Conservation (phyloP, 2,113 vertebrate genomes). For the Sorex fumeus region DNA sequence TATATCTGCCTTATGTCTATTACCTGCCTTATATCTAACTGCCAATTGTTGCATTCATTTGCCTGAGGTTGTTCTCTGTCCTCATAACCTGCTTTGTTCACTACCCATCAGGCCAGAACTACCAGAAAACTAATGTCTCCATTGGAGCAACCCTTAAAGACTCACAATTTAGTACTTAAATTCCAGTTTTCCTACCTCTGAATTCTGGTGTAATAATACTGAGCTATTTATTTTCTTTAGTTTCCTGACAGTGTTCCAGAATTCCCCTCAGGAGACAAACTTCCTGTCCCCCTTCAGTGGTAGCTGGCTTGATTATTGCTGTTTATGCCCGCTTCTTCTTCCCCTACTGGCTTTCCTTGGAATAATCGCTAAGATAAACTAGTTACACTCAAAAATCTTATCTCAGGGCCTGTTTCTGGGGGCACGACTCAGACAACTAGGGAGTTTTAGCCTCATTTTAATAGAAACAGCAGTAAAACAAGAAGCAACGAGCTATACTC, state of each 20-base stretch:
- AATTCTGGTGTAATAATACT: background rate
- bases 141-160: slow-evolving; percentile 19
- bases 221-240: background rate
- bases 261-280: background rate
- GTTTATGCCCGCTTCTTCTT: background rate
- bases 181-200: background rate
- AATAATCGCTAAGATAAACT: slow-evolving; percentile 4
- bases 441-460: background rate
- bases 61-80: slow-evolving; percentile 24
- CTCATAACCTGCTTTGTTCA: background rate
- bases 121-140: background rate
- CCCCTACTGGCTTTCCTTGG: background rate
- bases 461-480: slow-evolving; percentile 9
- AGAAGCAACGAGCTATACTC: background rate
- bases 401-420: slow-evolving; percentile 36
- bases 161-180: background rate
- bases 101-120: background rate
- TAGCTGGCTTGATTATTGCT: background rate
- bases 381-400: slow-evolving; percentile 11
- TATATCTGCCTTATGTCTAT: background rate
- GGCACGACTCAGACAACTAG: slow-evolving; percentile 6
- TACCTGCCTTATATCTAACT: background rate
- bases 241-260: slow-evolving; percentile 16
- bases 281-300: background rate
- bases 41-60: background rate